These are phyloP conservation scores for Neotoma lepida DNA, from an alignment of 2,113 vertebrate genomes.

Conservation along the genomic window DNA sequence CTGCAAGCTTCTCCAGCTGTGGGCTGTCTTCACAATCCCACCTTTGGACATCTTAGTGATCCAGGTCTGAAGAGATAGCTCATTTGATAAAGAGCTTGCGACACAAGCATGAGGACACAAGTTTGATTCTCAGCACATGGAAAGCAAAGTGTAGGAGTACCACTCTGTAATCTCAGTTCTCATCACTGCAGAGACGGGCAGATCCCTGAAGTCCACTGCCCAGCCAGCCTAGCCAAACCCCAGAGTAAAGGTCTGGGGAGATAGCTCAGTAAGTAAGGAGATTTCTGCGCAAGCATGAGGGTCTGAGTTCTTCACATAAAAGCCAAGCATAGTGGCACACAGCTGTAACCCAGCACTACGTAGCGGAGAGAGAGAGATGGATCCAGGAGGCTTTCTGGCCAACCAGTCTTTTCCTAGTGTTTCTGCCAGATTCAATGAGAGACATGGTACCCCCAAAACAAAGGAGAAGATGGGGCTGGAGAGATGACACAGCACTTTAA, in stretches of 20 bases:
- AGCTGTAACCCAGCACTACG: neutral
- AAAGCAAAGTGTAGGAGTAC: neutral
- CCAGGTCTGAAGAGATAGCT: neutral
- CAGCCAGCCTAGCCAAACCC: neutral
- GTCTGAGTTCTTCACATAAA: too few species aligned
- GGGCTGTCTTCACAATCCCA: neutral
- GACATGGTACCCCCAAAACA: neutral
- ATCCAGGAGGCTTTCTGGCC: too few species aligned
- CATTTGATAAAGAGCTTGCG: neutral
- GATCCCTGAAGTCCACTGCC: too few species aligned
- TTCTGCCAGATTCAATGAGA: neutral
- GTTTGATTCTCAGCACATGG: neutral
- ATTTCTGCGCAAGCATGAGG: neutral
- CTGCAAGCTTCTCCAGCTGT: neutral
- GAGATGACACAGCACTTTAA: neutral
- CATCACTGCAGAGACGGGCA: neutral
- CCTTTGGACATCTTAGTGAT: neutral
- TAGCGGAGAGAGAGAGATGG: neutral
- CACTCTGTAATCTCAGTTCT: neutral
- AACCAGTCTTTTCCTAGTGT: neutral
- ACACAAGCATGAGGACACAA: neutral
- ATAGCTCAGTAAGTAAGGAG: neutral
- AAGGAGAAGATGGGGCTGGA: neutral
- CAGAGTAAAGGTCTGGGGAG: too few species aligned
- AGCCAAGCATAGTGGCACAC: neutral